phyloP scores from a whole-genome alignment of 2,888 invertebrate species.

The Philhelius pedissequus region DNA sequence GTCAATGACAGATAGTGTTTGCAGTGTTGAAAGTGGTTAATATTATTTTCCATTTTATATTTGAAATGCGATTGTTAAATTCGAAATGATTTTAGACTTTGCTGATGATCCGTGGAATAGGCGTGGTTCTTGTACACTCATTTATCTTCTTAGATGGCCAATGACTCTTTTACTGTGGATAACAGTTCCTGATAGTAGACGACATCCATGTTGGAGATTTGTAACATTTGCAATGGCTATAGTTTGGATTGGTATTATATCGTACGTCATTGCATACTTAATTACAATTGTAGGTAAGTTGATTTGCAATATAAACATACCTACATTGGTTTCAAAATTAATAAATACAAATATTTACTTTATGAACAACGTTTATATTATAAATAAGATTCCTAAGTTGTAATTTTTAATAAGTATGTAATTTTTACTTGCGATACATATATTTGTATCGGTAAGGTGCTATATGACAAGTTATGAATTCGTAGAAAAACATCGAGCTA shows the following conservation, averaged over 20 bases:
- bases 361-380: too few species aligned
- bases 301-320: too few species aligned
- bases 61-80: not conserved
- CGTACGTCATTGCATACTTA: conserved; percentile 97
- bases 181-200: conserved; percentile 94
- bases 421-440: too few species aligned
- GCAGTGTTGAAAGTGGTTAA: conserved; percentile 53
- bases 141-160: conserved; percentile 93
- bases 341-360: too few species aligned
- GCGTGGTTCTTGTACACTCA: conserved; percentile 84
- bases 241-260: conserved; percentile 94
- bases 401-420: too few species aligned
- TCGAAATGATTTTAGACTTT: conserved; percentile 45
- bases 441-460: too few species aligned
- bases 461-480: too few species aligned
- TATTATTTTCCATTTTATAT: not conserved
- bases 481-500: too few species aligned
- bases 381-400: too few species aligned
- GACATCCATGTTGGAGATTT: conserved; percentile 90
- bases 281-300: conserved; percentile 92
- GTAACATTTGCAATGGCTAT: conserved; percentile 95
- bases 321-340: too few species aligned
- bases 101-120: conserved; percentile 82
- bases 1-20: conserved; percentile 37
- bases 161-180: conserved; percentile 90